Conservation (phyloP, 2,888 invertebrate species). For the Fissipunctia ypsillon region DNA sequence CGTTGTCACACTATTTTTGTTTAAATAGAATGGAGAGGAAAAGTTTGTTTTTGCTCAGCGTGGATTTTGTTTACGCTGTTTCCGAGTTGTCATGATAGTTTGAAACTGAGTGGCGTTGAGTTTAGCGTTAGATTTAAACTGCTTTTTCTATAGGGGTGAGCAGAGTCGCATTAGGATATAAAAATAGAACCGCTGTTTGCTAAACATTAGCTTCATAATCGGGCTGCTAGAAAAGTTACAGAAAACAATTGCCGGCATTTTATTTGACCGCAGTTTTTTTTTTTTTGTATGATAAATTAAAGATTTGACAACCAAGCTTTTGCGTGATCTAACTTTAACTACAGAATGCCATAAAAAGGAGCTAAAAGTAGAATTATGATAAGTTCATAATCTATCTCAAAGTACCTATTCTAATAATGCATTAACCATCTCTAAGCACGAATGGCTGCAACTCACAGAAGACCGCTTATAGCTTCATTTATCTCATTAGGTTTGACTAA, state of each 20-base stretch:
- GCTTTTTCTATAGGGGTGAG: conserved; percentile 2
- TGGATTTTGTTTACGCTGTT: conserved; percentile 54
- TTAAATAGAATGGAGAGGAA: conserved; percentile 57
- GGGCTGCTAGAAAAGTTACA: neutral
- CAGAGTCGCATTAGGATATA: neutral
- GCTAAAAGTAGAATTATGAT: neutral
- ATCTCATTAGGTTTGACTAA: conserved; percentile 51
- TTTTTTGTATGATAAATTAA: no score
- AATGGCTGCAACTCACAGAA: conserved; percentile 29
- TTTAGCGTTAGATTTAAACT: conserved; percentile 42
- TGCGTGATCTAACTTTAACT: neutral
- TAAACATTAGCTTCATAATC: neutral
- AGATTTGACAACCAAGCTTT: neutral
- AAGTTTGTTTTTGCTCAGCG: conserved; percentile 58
- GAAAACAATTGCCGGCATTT: no score
- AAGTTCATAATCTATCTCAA: neutral
- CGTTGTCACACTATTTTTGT: conserved; percentile 66
- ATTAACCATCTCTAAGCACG: conserved; percentile 17
- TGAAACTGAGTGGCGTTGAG: conserved; percentile 30
- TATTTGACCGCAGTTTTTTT: neutral
- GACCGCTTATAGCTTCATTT: conserved; percentile 48
- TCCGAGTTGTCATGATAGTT: conserved; percentile 53
- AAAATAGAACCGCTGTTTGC: neutral
- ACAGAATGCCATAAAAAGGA: neutral
- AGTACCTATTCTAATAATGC: conserved; percentile 9